phyloP scores from a whole-genome alignment of 30 jellyfish, hydroid and myxozoan species.

The Chrysaora quinquecirrha region DNA sequence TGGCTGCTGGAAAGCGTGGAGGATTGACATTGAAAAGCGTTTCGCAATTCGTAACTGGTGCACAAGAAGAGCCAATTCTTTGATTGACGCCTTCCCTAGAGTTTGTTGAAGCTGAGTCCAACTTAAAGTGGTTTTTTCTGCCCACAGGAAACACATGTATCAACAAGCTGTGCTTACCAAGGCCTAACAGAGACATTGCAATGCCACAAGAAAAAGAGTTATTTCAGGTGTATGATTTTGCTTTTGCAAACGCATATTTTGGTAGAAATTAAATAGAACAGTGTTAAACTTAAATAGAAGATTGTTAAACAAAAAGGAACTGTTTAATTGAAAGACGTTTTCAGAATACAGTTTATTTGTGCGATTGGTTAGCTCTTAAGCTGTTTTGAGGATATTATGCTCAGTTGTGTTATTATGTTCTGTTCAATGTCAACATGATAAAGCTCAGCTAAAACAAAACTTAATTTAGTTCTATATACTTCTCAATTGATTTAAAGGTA shows the following conservation, averaged over 20 bases:
- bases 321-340: neutral
- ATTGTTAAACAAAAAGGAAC: neutral
- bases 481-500: too few relatives aligned
- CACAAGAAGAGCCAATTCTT: neutral
- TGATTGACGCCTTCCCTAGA: neutral
- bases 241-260: neutral
- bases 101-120: neutral
- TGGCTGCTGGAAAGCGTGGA: neutral
- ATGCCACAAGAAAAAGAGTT: neutral
- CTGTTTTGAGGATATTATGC: too few relatives aligned
- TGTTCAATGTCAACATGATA: too few relatives aligned
- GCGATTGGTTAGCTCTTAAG: neutral
- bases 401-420: too few relatives aligned
- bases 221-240: neutral
- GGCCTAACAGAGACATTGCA: neutral
- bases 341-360: neutral
- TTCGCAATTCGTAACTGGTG: neutral
- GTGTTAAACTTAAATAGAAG: too few relatives aligned
- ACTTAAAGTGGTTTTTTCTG: too few relatives aligned
- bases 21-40: neutral
- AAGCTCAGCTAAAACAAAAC: too few relatives aligned
- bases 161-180: neutral
- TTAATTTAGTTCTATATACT: too few relatives aligned
- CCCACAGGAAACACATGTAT: neutral
- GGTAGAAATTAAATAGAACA: slow-evolving; percentile 1